phyloP scores from a whole-genome alignment of 2,797 vertebrate species.

The Pitangus sulphuratus region DNA sequence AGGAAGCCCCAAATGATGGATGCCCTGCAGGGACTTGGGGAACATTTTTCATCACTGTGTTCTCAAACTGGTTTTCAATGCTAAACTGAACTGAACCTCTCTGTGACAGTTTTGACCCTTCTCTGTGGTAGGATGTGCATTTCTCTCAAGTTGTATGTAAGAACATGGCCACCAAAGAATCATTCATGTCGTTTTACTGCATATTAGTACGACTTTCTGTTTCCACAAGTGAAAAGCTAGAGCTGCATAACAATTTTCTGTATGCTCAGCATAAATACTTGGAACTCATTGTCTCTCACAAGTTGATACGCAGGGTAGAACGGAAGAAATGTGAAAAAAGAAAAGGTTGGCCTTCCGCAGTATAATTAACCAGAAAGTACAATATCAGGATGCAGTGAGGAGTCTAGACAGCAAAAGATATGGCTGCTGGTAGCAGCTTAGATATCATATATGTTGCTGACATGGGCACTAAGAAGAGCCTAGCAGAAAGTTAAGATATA shows the following conservation, averaged over 20 bases:
- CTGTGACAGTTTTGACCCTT: background rate
- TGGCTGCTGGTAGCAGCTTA: background rate
- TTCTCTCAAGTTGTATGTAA: background rate
- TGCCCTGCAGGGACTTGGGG: background rate
- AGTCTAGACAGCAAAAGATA: background rate
- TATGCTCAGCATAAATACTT: background rate
- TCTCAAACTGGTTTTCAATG: background rate
- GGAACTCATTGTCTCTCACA: background rate
- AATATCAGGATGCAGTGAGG: background rate
- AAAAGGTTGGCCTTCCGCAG: background rate
- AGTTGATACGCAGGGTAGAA: background rate
- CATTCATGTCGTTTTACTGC: background rate
- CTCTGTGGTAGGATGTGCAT: background rate
- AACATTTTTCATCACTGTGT: background rate
- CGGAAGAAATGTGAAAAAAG: background rate
- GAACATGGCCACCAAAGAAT: background rate
- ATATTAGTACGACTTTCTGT: background rate
- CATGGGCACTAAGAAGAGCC: fast-evolving
- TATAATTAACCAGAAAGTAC: background rate
- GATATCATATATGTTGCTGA: background rate
- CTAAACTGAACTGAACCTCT: background rate
- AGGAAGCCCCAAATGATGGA: background rate
- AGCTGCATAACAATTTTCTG: background rate
- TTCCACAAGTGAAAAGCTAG: background rate
- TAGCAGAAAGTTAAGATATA: background rate